Conservation (phyloP, 2,797 vertebrate species). For the Threskiornis aethiopicus region DNA sequence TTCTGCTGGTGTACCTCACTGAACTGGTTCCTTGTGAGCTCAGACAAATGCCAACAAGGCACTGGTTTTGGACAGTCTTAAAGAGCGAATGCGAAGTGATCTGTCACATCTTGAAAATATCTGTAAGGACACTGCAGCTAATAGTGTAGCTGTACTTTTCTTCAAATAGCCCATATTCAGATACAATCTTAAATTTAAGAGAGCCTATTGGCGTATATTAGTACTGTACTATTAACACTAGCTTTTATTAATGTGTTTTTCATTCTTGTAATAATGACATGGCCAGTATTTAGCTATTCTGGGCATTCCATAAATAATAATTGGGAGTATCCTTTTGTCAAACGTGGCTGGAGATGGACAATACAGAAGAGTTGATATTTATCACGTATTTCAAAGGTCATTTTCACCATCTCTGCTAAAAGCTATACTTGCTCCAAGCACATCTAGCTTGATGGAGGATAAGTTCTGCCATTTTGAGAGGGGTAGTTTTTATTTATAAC, state of each 20-base stretch:
- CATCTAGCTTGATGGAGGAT: slow-evolving; percentile 52
- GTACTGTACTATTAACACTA: not conserved
- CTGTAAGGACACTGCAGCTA: not conserved
- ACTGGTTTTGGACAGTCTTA: not conserved
- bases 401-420: slow-evolving; percentile 22
- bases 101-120: not conserved
- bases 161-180: not conserved
- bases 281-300: not conserved
- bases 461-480: slow-evolving; percentile 65
- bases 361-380: not conserved
- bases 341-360: not conserved
- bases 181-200: not conserved
- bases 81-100: not conserved
- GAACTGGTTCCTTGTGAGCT: not conserved
- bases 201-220: not conserved
- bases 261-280: not conserved
- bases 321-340: not conserved
- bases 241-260: slow-evolving; percentile 9
- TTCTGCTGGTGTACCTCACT: not conserved
- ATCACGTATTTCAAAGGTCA: not conserved
- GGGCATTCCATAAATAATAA: not conserved
- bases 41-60: not conserved
- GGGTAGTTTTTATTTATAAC: slow-evolving; percentile 74
- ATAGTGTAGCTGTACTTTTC: not conserved
- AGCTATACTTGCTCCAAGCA: slow-evolving; percentile 52